Evolutionary conservation across 2,113 vertebrate species (phyloP).

Genomic region (Xyrauchen texanus): DNA sequence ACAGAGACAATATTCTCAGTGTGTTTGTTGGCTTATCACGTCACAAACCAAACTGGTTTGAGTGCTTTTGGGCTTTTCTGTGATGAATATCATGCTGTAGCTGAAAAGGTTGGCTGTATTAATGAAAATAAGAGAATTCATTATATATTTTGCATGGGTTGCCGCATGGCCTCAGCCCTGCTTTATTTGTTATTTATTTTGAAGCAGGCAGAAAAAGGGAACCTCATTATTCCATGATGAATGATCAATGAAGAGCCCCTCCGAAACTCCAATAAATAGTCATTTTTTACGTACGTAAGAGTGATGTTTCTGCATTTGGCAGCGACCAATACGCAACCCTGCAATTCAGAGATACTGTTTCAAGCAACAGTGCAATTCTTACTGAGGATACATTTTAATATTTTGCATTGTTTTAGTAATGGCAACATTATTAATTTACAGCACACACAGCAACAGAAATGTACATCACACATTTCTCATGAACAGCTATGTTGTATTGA

Average conservation of each 20-base stretch:
- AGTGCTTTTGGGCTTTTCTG: constrained; percentile 25
- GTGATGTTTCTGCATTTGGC: constrained; percentile 12
- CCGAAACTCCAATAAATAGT: neutral
- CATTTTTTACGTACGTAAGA: constrained; percentile 29
- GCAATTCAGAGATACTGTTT: constrained; percentile 31
- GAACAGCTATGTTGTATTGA: too few relatives aligned
- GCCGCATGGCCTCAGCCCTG: constrained; percentile 5
- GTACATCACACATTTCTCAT: neutral
- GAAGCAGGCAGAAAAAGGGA: constrained; percentile 51
- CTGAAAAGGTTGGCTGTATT: constrained; percentile 54
- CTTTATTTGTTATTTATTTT: constrained; percentile 25
- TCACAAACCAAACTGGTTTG: constrained; percentile 24
- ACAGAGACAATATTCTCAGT: neutral
- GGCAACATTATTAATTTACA: constrained; percentile 27
- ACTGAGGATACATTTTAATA: neutral
- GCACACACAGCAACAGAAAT: constrained; percentile 29
- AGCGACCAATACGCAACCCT: constrained; percentile 13
- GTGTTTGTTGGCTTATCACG: neutral
- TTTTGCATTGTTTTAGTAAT: constrained; percentile 21
- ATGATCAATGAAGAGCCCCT: too few relatives aligned
- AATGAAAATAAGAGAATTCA: constrained; percentile 48
- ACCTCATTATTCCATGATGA: neutral
- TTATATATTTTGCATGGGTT: constrained; percentile 48
- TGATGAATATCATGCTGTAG: constrained; percentile 48
- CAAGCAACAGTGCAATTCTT: neutral